A percentile compares a stretch with the other conserved stretches of the same genome.
Evolutionary conservation across 1,140 invertebrate genomes (phyloP).

Genomic region (Scaptomyza hsui): DNA sequence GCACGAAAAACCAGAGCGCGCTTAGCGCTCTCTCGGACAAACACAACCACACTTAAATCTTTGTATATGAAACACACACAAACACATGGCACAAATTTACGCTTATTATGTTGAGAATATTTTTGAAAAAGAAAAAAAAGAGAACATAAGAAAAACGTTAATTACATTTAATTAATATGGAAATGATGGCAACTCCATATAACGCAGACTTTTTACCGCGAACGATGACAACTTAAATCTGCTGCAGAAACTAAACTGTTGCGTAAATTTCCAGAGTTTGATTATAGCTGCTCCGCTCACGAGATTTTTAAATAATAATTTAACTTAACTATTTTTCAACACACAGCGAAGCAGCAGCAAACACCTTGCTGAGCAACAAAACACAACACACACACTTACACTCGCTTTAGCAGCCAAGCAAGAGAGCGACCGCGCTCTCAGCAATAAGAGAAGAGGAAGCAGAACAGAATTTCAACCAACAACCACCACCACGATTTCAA

Average conservation of each 20-base stretch:
- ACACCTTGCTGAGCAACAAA: conserved; percentile 51
- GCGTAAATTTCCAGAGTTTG: conserved; percentile 30
- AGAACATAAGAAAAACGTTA: conserved; percentile 45
- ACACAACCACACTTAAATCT: conserved; percentile 31
- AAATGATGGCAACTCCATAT: conserved; percentile 30
- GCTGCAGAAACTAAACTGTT: conserved; percentile 13
- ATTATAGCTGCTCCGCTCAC: conserved; percentile 31
- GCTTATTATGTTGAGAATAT: conserved; percentile 78
- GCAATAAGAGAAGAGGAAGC: conserved; percentile 39
- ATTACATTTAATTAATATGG: conserved; percentile 48
- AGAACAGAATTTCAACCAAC: conserved; percentile 59
- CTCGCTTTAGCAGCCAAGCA: conserved; percentile 36
- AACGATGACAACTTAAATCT: neutral
- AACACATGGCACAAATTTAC: conserved; percentile 51
- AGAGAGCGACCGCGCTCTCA: conserved; percentile 36
- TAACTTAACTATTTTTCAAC: conserved; percentile 69
- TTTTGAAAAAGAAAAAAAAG: conserved; percentile 63
- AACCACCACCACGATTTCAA: conserved; percentile 74
- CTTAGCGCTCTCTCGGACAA: conserved; percentile 4
- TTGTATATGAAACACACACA: conserved; percentile 13
- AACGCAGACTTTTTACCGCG: conserved; percentile 4
- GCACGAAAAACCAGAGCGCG: conserved; percentile 62
- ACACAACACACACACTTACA: conserved; percentile 41
- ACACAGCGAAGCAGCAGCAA: conserved; percentile 29
- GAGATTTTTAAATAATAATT: conserved; percentile 57